phyloP scores from a whole-genome alignment of 2,797 vertebrate genomes.

The Siniperca obscura region DNA sequence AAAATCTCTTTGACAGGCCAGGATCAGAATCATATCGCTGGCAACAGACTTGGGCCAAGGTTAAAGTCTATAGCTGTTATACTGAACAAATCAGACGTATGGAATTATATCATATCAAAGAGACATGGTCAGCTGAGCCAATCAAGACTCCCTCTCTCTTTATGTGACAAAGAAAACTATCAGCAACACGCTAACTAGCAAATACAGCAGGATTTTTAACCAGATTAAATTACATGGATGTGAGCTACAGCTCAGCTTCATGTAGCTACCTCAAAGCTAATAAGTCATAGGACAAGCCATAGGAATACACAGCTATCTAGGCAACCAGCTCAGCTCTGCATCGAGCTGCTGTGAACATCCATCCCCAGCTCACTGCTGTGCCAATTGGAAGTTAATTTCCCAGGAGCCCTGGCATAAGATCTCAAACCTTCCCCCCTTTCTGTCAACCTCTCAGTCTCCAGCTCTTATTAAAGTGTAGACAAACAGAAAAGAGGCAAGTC shows the following conservation, averaged over 20 bases:
- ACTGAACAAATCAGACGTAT: neutral
- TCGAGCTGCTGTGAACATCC: slow-evolving; percentile 28
- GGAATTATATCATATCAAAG: neutral
- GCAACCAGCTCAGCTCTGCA: slow-evolving; percentile 8
- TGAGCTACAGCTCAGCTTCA: slow-evolving; percentile 3
- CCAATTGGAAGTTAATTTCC: slow-evolving; percentile 40
- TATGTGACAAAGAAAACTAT: neutral
- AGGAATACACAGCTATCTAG: neutral
- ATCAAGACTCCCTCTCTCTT: neutral
- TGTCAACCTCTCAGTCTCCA: slow-evolving; percentile 31
- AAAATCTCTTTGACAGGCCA: neutral
- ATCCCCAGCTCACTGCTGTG: slow-evolving; percentile 30
- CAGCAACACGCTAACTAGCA: neutral
- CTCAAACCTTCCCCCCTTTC: slow-evolving; percentile 26
- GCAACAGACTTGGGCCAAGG: neutral
- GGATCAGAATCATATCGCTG: neutral
- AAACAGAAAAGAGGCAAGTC: slow-evolving; percentile 28
- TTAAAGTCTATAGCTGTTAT: neutral
- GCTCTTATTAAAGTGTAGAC: slow-evolving; percentile 36
- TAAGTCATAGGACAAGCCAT: slow-evolving; percentile 4
- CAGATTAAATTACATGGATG: neutral
- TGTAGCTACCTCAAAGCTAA: slow-evolving; percentile 5
- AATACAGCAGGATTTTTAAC: neutral
- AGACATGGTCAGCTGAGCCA: neutral
- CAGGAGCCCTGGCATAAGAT: slow-evolving; percentile 40